Base-by-base conservation (phyloP, 2,888 invertebrate species). In the Phytoseiulus persimilis region DNA sequence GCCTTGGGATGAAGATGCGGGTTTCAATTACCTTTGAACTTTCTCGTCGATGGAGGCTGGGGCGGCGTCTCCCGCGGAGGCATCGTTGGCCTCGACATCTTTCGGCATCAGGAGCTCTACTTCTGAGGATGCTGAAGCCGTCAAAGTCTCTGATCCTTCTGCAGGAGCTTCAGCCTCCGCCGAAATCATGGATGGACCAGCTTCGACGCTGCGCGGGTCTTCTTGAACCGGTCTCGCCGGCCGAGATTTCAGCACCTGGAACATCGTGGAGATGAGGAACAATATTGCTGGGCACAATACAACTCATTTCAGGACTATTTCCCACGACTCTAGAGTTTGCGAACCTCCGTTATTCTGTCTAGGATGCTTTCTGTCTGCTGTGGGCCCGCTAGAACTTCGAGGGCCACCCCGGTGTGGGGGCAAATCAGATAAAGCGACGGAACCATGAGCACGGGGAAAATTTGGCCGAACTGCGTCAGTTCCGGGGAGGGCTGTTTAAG, bases 371-470 rank as follows among this genome's bases (percentile, higher is more conserved):
- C 92, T n/a, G 94, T 93, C 33, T 94, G 93, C 1, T 95, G 93
- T 91, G 93, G 94, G 92, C 95, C 95, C 5, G 94, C 95, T 28
- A 96, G 94, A 90, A 97, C 95, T 92, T 97, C 96, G 90, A 97
- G 92, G 0, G 97, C 96, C 0, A 94, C 94, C 0, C 97, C 97
- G 92, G 95, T 95, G 90, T 95, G 94, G 28, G 87, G 87, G 0
- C 96, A 96, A 92, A 98, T 97, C 92, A 97, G 97, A 93, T 96
- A 97, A 90, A 92, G 93, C 0, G 96, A 96, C 0, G 97, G 97
- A 23, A 93, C 92, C 89, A 92, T 91, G 31, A 93, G 92, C 45
- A 93, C 93, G 90, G 94, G 93, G 92, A 93, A 90, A 14, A 90
- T 45, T 83, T 89, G 83, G 32, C 31, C 65, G 46, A 90, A 90